These are phyloP conservation scores for Aporrectodea caliginosa DNA, from an alignment of 1,140 invertebrate genomes.

Conservation along the genomic window DNA sequence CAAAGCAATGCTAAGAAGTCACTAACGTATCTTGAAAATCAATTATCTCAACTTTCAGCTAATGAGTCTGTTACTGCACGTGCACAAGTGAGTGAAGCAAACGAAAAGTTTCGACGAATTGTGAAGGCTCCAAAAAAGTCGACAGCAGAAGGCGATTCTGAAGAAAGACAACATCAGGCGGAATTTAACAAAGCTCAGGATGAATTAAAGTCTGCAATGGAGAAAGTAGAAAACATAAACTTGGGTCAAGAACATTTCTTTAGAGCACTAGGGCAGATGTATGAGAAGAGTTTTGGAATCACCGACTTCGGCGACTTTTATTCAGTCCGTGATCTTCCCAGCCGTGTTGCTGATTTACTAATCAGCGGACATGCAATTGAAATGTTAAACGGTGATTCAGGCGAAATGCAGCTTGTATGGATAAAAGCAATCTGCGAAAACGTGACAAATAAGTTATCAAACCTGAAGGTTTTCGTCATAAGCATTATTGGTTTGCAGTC, in stretches of 20 bases:
- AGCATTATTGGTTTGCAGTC: conserved; percentile 25
- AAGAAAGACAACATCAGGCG: not conserved
- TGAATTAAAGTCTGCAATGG: not conserved
- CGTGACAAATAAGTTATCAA: not conserved
- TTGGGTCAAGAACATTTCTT: not conserved
- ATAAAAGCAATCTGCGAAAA: not conserved
- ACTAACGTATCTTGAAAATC: not conserved
- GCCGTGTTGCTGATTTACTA: conserved; percentile 3
- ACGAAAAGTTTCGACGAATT: not conserved
- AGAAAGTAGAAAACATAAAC: not conserved
- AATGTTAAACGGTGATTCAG: conserved; percentile 12
- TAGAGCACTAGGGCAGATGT: not conserved
- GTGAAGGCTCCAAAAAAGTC: not conserved
- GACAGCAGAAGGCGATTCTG: not conserved
- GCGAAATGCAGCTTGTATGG: not conserved
- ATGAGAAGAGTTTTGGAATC: not conserved
- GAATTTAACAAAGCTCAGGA: not conserved
- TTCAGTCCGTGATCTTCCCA: not conserved
- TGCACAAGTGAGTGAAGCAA: not conserved
- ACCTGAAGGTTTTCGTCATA: conserved; percentile 8
- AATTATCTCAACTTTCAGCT: not conserved
- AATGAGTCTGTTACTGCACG: not conserved
- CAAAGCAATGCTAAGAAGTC: not conserved
- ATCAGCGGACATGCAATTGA: conserved; percentile 16
- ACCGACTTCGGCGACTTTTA: not conserved